Evolutionary conservation across 2,797 vertebrate species (phyloP), one percentile per base, ranked within the genome.

Genomic region (Gadopsis marmoratus): DNA sequence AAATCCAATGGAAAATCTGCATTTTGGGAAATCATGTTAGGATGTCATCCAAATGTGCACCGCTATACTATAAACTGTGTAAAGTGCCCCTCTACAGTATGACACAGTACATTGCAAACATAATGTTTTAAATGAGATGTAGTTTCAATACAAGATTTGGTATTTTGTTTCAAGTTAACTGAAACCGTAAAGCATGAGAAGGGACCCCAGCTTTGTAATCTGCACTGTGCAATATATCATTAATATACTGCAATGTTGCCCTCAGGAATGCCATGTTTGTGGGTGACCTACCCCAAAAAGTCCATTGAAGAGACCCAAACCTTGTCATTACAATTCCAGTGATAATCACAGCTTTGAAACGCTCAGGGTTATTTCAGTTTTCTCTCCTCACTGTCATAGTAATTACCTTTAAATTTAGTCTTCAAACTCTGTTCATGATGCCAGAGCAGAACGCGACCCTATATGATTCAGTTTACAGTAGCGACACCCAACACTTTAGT

Each of bases 401-500:
- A 96, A 95, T 96, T 96, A 95, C 93, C 94, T 95, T 96, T 96
- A 96, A 96, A 96, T 96, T 95, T 96, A 96, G 96, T 95, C 92
- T 88, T 91, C 88, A 94, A 94, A 92, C 93, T 93, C 83, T 89
- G 87, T 86, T 90, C 87, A 82, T 89, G 88, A 93, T 93, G 91
- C 93, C 92, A 91, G 84, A 85, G 89, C 78, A 83, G 75, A 79
- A 82, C 89, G 76, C 61, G 80, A 87, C 83, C 89, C 88, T 93
- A 94, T 93, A 93, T 83, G 88, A 90, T 94, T 89, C 88, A 80
- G 87, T 91, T 93, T 94, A 94, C 94, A 92, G 93, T 93, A 94
- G 89, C 93, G 94, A 92, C 93, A 94, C 94, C 93, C 92, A 88
- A 89, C 84, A 92, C 92, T 90, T 86, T 93, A 86, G 81, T 61